Conservation (phyloP, 2,113 vertebrate species). For the Spea multiplicata region DNA sequence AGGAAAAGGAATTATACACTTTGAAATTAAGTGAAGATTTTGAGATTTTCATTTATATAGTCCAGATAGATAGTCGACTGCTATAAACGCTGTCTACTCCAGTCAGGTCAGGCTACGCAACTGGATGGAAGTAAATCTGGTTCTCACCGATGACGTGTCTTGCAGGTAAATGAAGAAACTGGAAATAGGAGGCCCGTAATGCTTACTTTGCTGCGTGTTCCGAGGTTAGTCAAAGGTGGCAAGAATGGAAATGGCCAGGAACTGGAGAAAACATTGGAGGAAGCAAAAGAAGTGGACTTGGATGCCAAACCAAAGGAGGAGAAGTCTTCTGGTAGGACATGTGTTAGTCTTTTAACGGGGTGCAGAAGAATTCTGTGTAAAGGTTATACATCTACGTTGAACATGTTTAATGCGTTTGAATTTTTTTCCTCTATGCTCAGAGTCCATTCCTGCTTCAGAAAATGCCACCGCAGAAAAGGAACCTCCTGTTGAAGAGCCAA, state of each 20-base stretch:
- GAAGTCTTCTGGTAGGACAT: constrained; percentile 58
- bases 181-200: constrained; percentile 89
- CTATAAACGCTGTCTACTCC: no score
- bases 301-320: constrained; percentile 64
- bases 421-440: constrained; percentile 1
- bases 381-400: no score
- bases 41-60: no score
- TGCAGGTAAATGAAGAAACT: constrained; percentile 89
- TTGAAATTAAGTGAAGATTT: no score
- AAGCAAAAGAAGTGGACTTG: constrained; percentile 61
- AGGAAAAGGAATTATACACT: background rate
- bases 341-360: no score
- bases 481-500: constrained; percentile 54
- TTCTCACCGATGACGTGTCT: background rate
- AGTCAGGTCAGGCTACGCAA: no score
- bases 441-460: constrained; percentile 60
- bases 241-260: constrained; percentile 78
- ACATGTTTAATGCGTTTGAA: background rate
- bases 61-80: no score
- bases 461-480: constrained; percentile 52
- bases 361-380: no score
- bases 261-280: constrained; percentile 74
- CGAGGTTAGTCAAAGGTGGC: constrained; percentile 72
- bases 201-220: constrained; percentile 83
- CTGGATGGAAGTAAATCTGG: no score